Evolutionary conservation across 2,888 invertebrate genomes (phyloP).

Genomic region (Pseudococcus viburni): DNA sequence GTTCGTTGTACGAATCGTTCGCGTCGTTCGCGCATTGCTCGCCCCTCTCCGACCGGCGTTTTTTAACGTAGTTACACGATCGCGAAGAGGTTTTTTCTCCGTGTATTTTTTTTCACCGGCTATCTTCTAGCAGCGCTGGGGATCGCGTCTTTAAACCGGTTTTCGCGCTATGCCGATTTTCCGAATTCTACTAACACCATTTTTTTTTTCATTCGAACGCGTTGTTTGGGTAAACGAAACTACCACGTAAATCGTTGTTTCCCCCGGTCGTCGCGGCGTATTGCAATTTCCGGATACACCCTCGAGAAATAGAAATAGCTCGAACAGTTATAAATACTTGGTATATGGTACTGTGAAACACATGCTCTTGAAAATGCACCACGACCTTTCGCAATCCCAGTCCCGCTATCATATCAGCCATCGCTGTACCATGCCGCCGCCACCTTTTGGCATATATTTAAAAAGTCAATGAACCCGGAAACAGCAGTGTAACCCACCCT

Average conservation of each 20-base stretch:
- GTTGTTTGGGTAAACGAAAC: too few relatives aligned
- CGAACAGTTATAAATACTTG: not conserved
- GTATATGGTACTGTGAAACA: not conserved
- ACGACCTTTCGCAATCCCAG: conserved; percentile 39
- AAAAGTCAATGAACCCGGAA: conserved; percentile 55
- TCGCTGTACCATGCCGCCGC: not conserved
- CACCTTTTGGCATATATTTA: conserved; percentile 46
- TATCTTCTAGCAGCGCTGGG: not conserved
- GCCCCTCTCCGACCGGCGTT: not conserved
- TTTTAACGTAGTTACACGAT: not conserved
- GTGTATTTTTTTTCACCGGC: not conserved
- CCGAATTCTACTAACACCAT: conserved; percentile 56
- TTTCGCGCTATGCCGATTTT: conserved; percentile 45
- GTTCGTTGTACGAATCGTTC: not conserved
- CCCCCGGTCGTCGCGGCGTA: too few relatives aligned
- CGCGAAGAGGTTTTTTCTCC: conserved; percentile 2
- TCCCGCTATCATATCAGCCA: not conserved
- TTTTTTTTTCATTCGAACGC: not conserved
- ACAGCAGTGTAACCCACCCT: conserved; percentile 15
- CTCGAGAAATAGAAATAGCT: not conserved
- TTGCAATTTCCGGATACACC: not conserved
- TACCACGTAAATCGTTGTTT: too few relatives aligned
- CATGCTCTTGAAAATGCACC: conserved; percentile 20
- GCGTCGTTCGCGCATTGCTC: not conserved
- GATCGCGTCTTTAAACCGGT: conserved; percentile 33